These are phyloP conservation scores for Sebastes reedi DNA, from an alignment of 2,797 vertebrate genomes.

Conservation along the genomic window DNA sequence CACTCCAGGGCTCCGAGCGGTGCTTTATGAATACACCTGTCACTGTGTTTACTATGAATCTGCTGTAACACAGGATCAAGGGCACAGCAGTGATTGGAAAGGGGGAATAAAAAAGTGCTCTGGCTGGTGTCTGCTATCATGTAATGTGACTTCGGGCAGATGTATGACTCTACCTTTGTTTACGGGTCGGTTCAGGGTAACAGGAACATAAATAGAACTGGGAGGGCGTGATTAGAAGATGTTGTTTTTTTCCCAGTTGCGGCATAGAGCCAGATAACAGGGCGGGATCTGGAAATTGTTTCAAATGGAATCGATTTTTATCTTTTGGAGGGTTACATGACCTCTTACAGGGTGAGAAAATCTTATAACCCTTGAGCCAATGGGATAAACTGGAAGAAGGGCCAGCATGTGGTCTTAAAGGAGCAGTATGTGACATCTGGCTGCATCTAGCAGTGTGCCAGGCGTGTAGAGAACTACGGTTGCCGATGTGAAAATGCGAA, in stretches of 20 bases:
- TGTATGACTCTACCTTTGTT: slow-evolving; percentile 54
- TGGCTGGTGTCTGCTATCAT: slow-evolving; percentile 48
- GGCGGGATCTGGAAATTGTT: slow-evolving; percentile 8
- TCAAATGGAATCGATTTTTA: slow-evolving; percentile 26
- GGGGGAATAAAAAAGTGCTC: slow-evolving; percentile 53
- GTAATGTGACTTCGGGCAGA: slow-evolving; percentile 60
- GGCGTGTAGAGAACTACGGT: too few relatives aligned
- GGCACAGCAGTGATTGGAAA: slow-evolving; percentile 69
- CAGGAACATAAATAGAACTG: slow-evolving; percentile 20
- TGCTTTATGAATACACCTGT: slow-evolving; percentile 78
- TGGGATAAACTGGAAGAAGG: slow-evolving; percentile 1
- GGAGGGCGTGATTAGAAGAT: slow-evolving; percentile 29
- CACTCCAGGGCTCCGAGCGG: slow-evolving; percentile 51
- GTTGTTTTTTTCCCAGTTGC: neutral
- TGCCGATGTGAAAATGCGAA: too few relatives aligned
- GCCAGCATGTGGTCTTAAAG: neutral
- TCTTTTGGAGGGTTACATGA: slow-evolving; percentile 12
- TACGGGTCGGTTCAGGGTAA: slow-evolving; percentile 17
- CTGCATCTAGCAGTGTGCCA: too few relatives aligned
- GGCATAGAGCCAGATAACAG: neutral
- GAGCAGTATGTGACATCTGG: too few relatives aligned
- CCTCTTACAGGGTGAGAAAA: slow-evolving; percentile 8
- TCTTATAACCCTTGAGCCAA: neutral
- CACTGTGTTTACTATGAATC: slow-evolving; percentile 75
- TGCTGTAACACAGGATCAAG: slow-evolving; percentile 74